phyloP scores from a whole-genome alignment of 2,113 vertebrate species.

The Cinclus cinclus region DNA sequence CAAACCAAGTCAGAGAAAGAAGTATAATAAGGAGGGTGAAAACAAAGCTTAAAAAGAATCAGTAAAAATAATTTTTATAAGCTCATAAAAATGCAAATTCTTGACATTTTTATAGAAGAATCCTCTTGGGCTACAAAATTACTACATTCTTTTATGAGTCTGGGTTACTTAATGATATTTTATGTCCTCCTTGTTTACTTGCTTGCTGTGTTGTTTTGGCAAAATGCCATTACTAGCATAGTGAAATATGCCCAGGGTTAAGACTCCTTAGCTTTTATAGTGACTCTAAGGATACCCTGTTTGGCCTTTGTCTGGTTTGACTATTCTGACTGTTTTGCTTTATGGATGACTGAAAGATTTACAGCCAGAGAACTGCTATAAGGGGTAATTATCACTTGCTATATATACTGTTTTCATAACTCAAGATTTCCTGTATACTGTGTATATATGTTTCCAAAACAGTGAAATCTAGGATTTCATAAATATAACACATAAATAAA shows the following conservation, averaged over 20 bases:
- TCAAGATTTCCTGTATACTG: not conserved
- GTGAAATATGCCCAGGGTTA: not conserved
- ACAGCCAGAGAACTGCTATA: not conserved
- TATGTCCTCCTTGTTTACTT: not conserved
- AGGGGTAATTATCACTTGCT: not conserved
- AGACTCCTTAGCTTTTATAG: not conserved
- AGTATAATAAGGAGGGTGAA: not conserved
- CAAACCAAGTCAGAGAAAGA: not conserved
- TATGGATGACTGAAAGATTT: not conserved
- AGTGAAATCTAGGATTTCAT: not conserved
- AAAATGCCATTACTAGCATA: not conserved
- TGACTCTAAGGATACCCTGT: not conserved
- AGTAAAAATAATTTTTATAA: not conserved
- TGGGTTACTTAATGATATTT: not conserved
- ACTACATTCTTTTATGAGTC: not conserved
- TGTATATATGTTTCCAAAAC: not conserved
- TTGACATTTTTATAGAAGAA: not conserved
- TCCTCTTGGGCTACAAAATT: not conserved
- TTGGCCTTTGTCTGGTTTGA: constrained; percentile 14
- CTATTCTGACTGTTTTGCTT: not conserved
- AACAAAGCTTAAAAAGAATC: not conserved
- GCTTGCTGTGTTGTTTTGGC: not conserved
- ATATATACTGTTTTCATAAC: not conserved
- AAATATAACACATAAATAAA: not conserved
- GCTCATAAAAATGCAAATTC: not conserved